These are phyloP conservation scores for Ophioninae sp. DNA, from an alignment of 2,888 invertebrate genomes.

Conservation along the genomic window DNA sequence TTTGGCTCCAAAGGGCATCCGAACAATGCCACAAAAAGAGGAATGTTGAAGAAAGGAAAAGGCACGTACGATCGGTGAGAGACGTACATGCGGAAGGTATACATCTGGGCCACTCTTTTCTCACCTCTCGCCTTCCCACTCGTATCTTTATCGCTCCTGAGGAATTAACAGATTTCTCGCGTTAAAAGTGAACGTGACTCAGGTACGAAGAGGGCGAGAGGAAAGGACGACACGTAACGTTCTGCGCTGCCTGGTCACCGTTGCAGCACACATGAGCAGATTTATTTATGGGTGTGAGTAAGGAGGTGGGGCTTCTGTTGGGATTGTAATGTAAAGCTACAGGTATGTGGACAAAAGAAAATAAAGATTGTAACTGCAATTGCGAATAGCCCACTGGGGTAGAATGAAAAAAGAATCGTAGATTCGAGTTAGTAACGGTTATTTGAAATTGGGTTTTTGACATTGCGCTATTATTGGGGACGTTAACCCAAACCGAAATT, in stretches of 20 bases:
- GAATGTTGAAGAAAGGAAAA: slow-evolving; percentile 9
- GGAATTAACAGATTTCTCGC: slow-evolving; percentile 63
- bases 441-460: too few relatives aligned
- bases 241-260: slow-evolving; percentile 29
- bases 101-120: slow-evolving; percentile 46
- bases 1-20: too few relatives aligned
- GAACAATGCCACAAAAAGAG: neutral
- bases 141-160: slow-evolving; percentile 58
- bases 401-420: too few relatives aligned
- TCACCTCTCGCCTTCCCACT: slow-evolving; percentile 11
- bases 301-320: too few relatives aligned
- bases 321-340: too few relatives aligned
- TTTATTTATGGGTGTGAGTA: neutral
- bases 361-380: too few relatives aligned
- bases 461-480: too few relatives aligned
- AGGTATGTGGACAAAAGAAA: too few relatives aligned
- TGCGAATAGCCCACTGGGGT: too few relatives aligned
- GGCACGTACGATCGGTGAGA: slow-evolving; percentile 50
- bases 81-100: slow-evolving; percentile 43
- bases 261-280: slow-evolving; percentile 7
- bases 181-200: slow-evolving; percentile 62
- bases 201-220: slow-evolving; percentile 42
- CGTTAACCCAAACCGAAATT: too few relatives aligned
- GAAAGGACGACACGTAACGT: slow-evolving; percentile 21
- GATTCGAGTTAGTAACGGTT: too few relatives aligned